Conservation (phyloP, 2,113 vertebrate species). For the Mesitornis unicolor region DNA sequence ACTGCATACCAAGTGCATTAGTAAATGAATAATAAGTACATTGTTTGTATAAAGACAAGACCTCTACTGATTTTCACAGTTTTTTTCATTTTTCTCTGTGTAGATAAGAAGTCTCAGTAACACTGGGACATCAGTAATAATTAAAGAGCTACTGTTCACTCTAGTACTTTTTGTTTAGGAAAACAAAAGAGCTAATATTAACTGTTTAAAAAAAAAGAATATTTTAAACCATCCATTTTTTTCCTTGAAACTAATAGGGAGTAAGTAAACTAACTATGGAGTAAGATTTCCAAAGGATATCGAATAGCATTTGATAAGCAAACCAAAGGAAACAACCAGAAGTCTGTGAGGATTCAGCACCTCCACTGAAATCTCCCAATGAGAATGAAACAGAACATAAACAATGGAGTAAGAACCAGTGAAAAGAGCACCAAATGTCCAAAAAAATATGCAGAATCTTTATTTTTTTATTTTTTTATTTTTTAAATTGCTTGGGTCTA, state of each 20-base stretch:
- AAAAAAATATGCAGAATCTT: neutral
- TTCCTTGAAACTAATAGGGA: neutral
- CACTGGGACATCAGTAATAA: neutral
- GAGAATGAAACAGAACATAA: neutral
- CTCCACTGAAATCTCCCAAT: neutral
- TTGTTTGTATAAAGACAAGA: neutral
- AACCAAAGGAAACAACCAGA: neutral
- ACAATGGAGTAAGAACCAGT: neutral
- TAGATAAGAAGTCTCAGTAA: neutral
- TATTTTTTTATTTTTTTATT: neutral
- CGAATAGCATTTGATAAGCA: too few species aligned
- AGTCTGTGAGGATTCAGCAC: neutral
- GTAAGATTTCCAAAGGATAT: neutral
- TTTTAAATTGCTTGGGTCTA: neutral
- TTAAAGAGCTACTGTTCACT: neutral
- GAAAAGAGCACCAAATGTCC: neutral
- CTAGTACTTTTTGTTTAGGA: neutral
- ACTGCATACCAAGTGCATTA: neutral
- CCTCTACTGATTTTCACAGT: neutral
- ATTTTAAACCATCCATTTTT: fast-evolving
- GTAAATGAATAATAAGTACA: neutral
- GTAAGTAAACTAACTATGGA: too few species aligned
- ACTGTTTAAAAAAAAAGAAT: neutral
- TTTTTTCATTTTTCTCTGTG: neutral
- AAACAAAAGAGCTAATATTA: neutral